Conservation (phyloP, 2,888 invertebrate species). For the Dicycla oo region DNA sequence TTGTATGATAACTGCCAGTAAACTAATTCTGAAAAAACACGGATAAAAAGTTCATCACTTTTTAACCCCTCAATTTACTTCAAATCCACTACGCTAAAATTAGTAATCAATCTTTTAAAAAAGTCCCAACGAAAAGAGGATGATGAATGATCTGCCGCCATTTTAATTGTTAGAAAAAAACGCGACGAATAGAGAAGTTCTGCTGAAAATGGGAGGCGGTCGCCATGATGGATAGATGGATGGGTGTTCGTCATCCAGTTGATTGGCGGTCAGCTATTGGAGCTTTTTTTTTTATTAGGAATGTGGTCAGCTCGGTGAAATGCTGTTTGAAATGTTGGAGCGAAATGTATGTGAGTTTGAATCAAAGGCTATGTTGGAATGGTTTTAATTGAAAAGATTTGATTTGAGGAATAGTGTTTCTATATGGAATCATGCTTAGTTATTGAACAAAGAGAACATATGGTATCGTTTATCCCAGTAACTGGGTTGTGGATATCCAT, state of each 20-base stretch:
- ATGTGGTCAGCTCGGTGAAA: conserved; percentile 37
- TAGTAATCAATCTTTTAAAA: conserved; percentile 34
- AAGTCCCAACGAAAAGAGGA: conserved; percentile 1
- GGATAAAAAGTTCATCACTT: conserved; percentile 10
- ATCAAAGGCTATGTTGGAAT: conserved; percentile 19
- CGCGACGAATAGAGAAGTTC: conserved; percentile 45
- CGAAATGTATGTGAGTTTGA: conserved; percentile 13
- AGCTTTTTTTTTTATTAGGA: conserved; percentile 59
- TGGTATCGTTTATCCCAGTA: no score
- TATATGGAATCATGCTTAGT: not conserved
- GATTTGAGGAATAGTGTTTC: not conserved
- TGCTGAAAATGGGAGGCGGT: conserved; percentile 77
- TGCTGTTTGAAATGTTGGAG: conserved; percentile 40
- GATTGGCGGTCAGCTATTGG: conserved; percentile 80
- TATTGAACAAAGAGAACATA: not conserved
- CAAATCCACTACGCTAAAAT: conserved; percentile 21
- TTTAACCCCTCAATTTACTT: not conserved
- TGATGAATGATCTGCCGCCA: conserved; percentile 42
- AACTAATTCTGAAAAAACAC: no score
- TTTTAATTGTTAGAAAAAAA: conserved; percentile 58
- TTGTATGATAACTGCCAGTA: not conserved
- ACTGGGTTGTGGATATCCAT: no score
- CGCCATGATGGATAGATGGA: conserved; percentile 74
- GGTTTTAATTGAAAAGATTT: conserved; percentile 20
- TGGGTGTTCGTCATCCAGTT: conserved; percentile 80